phyloP scores from a whole-genome alignment of 2,797 vertebrate genomes.

The Hylomyscus alleni region DNA sequence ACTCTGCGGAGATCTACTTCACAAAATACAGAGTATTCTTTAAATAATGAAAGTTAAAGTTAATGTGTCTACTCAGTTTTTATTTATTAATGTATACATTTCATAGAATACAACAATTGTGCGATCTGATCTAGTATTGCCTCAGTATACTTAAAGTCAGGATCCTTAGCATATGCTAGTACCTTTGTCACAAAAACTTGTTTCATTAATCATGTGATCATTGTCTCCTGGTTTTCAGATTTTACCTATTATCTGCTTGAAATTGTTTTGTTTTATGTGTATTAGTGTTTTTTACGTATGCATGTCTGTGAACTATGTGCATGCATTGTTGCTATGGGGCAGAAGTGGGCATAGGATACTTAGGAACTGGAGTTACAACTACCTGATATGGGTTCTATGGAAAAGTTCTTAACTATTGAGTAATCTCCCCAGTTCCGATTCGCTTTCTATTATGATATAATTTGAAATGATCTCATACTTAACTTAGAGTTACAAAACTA shows the following conservation, averaged over 20 bases:
- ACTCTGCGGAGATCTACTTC: constrained; percentile 73
- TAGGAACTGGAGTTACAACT: not conserved
- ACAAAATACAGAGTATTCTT: constrained; percentile 72
- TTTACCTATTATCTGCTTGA: not conserved
- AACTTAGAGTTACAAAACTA: not conserved
- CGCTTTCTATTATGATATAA: constrained; percentile 2
- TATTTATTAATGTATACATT: not conserved
- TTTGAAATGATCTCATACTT: constrained; percentile 20
- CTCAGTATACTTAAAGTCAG: not conserved
- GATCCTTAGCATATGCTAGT: not conserved
- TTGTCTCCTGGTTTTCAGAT: not conserved
- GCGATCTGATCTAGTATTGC: not conserved
- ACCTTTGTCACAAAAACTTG: not conserved
- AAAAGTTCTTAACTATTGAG: not conserved
- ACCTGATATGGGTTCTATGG: not conserved
- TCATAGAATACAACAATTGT: not conserved
- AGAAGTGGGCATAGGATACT: not conserved
- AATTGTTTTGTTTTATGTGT: not conserved
- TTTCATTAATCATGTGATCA: not conserved
- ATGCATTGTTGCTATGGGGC: not conserved
- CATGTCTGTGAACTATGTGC: not conserved
- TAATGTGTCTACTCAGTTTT: constrained; percentile 73
- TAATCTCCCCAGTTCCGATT: not conserved
- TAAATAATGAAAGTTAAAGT: constrained; percentile 85
- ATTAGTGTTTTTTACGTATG: not conserved